phyloP scores from a whole-genome alignment of 2,113 vertebrate genomes.

The Siphamia tubifer region DNA sequence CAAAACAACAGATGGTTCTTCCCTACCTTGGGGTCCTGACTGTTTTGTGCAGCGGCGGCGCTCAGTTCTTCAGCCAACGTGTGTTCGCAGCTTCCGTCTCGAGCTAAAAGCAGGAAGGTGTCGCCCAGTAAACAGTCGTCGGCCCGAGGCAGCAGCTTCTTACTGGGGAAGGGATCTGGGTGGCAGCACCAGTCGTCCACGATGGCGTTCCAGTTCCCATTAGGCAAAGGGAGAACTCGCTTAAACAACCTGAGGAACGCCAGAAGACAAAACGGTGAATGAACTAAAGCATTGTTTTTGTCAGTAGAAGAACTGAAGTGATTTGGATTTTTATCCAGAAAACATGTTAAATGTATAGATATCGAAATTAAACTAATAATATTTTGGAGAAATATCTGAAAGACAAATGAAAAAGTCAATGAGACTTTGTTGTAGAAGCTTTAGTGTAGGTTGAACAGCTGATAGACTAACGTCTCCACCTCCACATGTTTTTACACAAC shows the following conservation, averaged over 20 bases:
- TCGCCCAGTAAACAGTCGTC: conserved; percentile 92
- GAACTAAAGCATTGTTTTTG: too few species aligned
- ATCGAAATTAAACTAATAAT: too few species aligned
- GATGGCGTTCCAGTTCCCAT: conserved; percentile 90
- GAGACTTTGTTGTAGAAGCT: too few species aligned
- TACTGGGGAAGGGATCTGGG: conserved; percentile 88
- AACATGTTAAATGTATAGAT: too few species aligned
- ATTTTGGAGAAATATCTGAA: too few species aligned
- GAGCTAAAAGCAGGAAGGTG: conserved; percentile 85
- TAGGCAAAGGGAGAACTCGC: conserved; percentile 90
- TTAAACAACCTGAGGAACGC: conserved; percentile 82
- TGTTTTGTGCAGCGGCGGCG: conserved; percentile 20
- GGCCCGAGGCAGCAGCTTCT: conserved; percentile 81
- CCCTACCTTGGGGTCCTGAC: conserved; percentile 71
- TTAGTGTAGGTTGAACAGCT: too few species aligned
- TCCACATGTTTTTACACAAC: too few species aligned
- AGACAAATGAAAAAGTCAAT: too few species aligned
- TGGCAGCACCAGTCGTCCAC: conserved; percentile 98
- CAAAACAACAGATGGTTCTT: too few species aligned
- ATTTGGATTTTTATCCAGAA: too few species aligned
- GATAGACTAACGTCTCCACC: too few species aligned
- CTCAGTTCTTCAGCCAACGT: conserved; percentile 62
- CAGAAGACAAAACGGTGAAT: not conserved
- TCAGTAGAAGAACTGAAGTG: too few species aligned
- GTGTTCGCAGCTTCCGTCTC: conserved; percentile 65